Conservation (phyloP, 1,140 invertebrate genomes). For the Camponotus vicinus region DNA sequence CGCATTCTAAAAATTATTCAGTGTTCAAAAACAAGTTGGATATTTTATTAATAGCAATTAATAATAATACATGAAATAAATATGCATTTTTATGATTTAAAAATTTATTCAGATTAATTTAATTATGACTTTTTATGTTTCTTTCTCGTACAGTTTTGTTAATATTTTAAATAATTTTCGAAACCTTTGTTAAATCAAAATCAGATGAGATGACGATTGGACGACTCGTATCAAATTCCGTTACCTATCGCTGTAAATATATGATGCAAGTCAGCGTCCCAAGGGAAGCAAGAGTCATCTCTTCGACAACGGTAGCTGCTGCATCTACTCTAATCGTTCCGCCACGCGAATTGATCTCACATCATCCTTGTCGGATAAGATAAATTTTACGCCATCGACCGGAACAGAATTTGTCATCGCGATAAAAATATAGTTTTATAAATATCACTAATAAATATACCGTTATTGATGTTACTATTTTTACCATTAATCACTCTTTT, state of each 20-base stretch:
- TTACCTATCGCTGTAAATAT: constrained; percentile 38
- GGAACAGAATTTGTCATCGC: background rate
- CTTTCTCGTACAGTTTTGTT: background rate
- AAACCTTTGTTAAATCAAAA: background rate
- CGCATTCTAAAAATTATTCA: background rate
- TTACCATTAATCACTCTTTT: background rate
- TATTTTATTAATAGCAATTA: constrained; percentile 23
- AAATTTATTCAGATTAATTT: background rate
- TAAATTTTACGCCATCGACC: background rate
- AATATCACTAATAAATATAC: background rate
- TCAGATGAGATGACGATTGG: constrained; percentile 12
- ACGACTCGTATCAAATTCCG: background rate
- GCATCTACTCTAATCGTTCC: constrained; percentile 11
- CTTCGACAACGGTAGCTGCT: constrained; percentile 41
- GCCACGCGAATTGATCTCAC: constrained; percentile 6
- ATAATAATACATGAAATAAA: background rate
- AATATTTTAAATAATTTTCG: background rate
- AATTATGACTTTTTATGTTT: background rate
- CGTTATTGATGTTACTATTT: background rate
- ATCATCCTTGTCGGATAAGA: background rate
- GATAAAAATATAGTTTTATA: background rate
- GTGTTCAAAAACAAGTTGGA: background rate
- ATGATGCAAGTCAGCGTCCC: constrained; percentile 45
- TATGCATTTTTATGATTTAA: background rate
- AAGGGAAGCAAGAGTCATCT: constrained; percentile 14